Percentiles rank a stretch among this genome's conserved stretches.
phyloP scores from a whole-genome alignment of 64 coral and sea anemone species.

The Montipora cactus region DNA sequence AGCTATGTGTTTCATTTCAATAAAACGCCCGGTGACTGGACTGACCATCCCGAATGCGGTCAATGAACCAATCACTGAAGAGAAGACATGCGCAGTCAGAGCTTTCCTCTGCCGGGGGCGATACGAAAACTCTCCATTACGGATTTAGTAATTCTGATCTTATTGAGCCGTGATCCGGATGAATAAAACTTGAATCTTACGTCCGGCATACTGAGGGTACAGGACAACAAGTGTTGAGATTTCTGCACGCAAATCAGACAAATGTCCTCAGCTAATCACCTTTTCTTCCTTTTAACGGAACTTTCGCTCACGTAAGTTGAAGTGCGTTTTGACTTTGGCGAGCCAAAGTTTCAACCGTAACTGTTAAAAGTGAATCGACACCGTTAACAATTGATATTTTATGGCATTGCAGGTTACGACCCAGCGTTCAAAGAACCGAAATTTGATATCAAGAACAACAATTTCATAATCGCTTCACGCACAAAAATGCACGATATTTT shows the following conservation, averaged over 20 bases:
- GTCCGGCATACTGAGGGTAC: neutral
- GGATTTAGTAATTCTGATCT: constrained; percentile 7
- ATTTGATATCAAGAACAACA: neutral
- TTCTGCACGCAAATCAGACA: constrained; percentile 5
- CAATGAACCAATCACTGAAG: neutral
- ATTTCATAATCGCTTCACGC: neutral
- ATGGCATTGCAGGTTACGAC: neutral
- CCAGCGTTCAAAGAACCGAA: neutral
- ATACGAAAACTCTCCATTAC: neutral
- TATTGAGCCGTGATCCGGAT: constrained; percentile 38
- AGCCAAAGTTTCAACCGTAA: too few relatives aligned
- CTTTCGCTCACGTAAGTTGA: neutral
- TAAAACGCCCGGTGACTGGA: neutral
- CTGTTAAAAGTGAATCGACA: too few relatives aligned
- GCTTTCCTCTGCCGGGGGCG: neutral
- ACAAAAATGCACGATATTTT: neutral
- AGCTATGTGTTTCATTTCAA: neutral
- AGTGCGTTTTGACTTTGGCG: too few relatives aligned
- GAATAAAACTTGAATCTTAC: constrained; percentile 25
- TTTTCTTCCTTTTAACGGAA: neutral
- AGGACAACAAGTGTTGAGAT: neutral
- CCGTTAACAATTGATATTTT: too few relatives aligned
- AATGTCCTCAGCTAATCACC: neutral
- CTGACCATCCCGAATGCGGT: neutral
- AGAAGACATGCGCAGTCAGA: neutral